Evolutionary conservation across 2,888 invertebrate species (phyloP), one percentile per base, ranked within the genome.

Genomic region (Pandemis corylana): DNA sequence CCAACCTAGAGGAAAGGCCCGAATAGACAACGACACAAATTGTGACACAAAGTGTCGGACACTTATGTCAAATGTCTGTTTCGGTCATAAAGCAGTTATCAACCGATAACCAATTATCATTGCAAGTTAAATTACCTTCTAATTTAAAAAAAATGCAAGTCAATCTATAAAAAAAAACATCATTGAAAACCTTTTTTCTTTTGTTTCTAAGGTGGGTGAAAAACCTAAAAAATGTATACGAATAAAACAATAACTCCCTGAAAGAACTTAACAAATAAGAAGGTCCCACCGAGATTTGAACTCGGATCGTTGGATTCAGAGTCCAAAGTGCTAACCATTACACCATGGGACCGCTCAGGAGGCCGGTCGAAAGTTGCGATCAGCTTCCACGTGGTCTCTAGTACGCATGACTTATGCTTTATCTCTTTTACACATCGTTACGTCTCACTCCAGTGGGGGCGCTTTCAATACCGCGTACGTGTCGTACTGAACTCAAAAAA

Each of bases 251-350:
- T 36, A 36, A 36, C 28, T 36, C 2, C 28, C 28, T 36, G 42
- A 62, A 20, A 1, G 7, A 59, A 49, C 10, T 51, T 51, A 28
- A 69, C 77, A 82, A 84, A 82, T 83, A 51, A 12, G 72, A 89
- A 92, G 96, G 96, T 96, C 95, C 96, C 96, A 96, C 96, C 96
- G 96, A 96, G 96, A 96, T 96, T 96, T 96, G 96, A 96, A 96
- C 96, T 96, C 96, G 96, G 96, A 96, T 96, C 96, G 96, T 95
- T 95, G 95, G 95, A 95, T 96, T 96, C 95, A 96, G 94, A 96
- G 95, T 96, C 96, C 95, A 96, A 95, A 96, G 95, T 96, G 96
- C 96, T 96, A 95, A 96, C 95, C 95, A 95, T 96, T 96, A 96
- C 95, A 95, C 95, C 95, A 95, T 95, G 95, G 95, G 93, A 73